Evolutionary conservation across 1,140 invertebrate genomes (phyloP), one percentile per base, ranked within the genome.

Genomic region (Bombus soroeensis): DNA sequence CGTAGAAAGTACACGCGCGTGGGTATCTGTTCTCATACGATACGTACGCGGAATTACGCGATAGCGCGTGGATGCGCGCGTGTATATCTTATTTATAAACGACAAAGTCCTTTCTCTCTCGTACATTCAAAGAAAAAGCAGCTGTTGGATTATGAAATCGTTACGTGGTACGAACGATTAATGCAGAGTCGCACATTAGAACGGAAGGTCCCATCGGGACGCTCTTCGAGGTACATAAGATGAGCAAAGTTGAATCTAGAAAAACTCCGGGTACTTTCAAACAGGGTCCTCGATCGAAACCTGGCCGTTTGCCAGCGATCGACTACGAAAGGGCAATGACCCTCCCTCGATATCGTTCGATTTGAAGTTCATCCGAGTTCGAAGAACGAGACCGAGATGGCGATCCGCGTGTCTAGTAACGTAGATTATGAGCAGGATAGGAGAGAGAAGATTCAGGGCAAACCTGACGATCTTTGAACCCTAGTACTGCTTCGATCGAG

Each of bases 141-240:
- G 22, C 25, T n/a, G 62, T 47, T 80, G 41, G 53, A 85, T 85
- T 85, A 80, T 64, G 83, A 85, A 85, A 85, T 59, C 71, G 53
- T 80, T 85, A 37, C 57, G 47, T 37, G 75, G 41, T 10, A 22
- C 12, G 34, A 47, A 62, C 34, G 64, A 78, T 71, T 39, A 47
- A 25, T 34, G 81, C 0, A 32, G 34, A 22, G 47, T 53, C 25
- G 25, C 13, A 25, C 25, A 8, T 22, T 4, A 39, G 22, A 62
- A 10, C 18, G 10, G 59, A 83, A 34, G 25, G n/a, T 62, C 22
- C 37, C 18, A 32, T 15, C 9, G 9, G 62, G 5, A 70, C 13
- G 9, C 8, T 41, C 41, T 74, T 39, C 6, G n/a, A 12, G 37
- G 22, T 64, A 43, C 15, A 3, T 41, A 64, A 78, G 47, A 53